These are phyloP conservation scores for Vimba vimba DNA, from an alignment of 2,113 vertebrate genomes.

Conservation along the genomic window DNA sequence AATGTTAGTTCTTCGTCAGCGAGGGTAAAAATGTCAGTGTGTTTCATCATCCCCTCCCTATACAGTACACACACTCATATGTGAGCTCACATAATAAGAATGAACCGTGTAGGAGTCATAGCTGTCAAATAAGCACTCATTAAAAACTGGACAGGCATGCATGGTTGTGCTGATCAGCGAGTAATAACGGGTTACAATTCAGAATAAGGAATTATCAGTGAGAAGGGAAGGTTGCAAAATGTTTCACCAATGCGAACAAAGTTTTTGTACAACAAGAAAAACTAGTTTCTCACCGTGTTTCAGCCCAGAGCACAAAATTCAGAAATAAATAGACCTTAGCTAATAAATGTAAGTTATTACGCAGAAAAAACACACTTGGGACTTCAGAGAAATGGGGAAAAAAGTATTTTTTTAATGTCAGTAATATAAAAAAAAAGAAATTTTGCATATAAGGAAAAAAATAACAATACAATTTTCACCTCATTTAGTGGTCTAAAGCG, in stretches of 20 bases:
- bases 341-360: background rate
- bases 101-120: constrained; percentile 6
- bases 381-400: background rate
- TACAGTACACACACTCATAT: constrained; percentile 6
- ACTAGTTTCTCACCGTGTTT: background rate
- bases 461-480: too few relatives aligned
- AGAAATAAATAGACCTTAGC: constrained; percentile 7
- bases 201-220: background rate
- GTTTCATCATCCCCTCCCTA: constrained; percentile 47
- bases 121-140: constrained; percentile 31
- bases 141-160: constrained; percentile 25
- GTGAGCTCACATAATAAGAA: constrained; percentile 20
- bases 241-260: constrained; percentile 6
- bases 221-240: constrained; percentile 26
- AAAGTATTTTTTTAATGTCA: background rate
- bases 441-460: background rate
- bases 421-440: background rate
- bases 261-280: background rate
- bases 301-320: background rate
- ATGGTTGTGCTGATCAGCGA: constrained; percentile 17
- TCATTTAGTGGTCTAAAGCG: too few relatives aligned
- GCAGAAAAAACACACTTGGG: background rate
- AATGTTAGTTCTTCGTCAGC: constrained; percentile 34
- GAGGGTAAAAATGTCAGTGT: constrained; percentile 27
- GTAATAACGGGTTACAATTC: background rate